A percentile compares a stretch with the other conserved stretches of the same genome.
These are phyloP conservation scores for Drosophila anomalata DNA, from an alignment of 2,888 invertebrate species.

Conservation along the genomic window DNA sequence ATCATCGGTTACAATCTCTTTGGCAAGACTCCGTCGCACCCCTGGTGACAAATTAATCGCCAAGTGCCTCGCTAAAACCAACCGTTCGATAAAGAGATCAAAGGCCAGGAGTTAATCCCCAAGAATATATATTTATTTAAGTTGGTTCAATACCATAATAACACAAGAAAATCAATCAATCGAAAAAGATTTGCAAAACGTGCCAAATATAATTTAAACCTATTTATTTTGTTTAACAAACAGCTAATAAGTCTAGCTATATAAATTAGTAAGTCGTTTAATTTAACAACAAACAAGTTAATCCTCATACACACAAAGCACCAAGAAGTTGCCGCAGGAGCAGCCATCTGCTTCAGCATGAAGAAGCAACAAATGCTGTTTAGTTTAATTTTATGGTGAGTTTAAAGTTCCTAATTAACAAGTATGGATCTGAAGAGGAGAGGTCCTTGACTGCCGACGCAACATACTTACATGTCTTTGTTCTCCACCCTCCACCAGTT, in stretches of 20 bases:
- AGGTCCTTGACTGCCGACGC: too few species aligned
- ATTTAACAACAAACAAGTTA: conserved; percentile 42
- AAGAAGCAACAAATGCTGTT: conserved; percentile 69
- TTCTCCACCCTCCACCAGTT: neutral
- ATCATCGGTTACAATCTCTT: conserved; percentile 83
- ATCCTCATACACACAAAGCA: conserved; percentile 36
- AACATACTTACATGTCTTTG: too few species aligned
- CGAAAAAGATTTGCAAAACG: conserved; percentile 64
- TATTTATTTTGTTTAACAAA: conserved; percentile 74
- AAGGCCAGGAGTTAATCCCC: conserved; percentile 23
- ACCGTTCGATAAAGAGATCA: conserved; percentile 18
- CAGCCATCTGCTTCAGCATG: conserved; percentile 66
- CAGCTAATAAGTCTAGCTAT: conserved; percentile 76
- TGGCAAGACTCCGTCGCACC: conserved; percentile 69
- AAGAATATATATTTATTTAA: conserved; percentile 42
- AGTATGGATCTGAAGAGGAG: too few species aligned
- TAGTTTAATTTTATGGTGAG: conserved; percentile 81
- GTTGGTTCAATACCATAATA: conserved; percentile 3
- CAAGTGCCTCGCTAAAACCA: conserved; percentile 46
- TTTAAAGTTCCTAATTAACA: conserved; percentile 25
- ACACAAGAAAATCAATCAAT: conserved; percentile 27
- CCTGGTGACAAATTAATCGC: conserved; percentile 38
- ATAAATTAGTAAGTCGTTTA: conserved; percentile 76
- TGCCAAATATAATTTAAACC: conserved; percentile 76
- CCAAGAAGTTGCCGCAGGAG: conserved; percentile 33